Evolutionary conservation across 2,888 invertebrate genomes (phyloP).

Genomic region (Chloroclysta siterata): DNA sequence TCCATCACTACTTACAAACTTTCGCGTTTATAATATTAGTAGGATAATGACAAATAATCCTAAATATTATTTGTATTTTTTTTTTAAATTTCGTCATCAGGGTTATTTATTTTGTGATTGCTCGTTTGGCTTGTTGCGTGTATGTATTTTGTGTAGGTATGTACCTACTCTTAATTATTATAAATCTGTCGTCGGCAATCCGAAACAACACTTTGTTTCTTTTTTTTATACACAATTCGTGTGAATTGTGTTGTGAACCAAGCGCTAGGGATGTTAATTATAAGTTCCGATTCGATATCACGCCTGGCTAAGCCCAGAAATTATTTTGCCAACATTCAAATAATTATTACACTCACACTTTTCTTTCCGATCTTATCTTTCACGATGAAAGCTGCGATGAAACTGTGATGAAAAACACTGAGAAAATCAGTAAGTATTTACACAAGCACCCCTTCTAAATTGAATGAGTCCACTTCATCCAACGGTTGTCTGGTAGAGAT

Average conservation of each 20-base stretch:
- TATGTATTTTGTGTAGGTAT: constrained; percentile 50
- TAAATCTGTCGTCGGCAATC: constrained; percentile 76
- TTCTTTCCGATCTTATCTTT: not conserved
- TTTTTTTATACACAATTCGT: constrained; percentile 68
- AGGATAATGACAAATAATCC: not conserved
- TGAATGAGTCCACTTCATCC: no score
- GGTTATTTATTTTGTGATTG: not conserved
- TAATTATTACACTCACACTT: not conserved
- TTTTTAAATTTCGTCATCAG: no score
- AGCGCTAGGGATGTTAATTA: constrained; percentile 67
- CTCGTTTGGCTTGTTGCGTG: constrained; percentile 23
- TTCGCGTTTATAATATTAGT: no score
- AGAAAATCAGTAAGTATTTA: no score
- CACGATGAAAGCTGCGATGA: not conserved
- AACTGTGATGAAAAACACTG: no score
- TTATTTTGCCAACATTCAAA: not conserved
- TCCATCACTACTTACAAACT: no score
- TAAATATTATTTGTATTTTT: no score
- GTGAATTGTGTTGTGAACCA: constrained; percentile 50
- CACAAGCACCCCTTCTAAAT: no score
- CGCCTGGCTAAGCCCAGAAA: constrained; percentile 27
- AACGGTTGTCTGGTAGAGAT: no score
- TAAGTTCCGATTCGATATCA: constrained; percentile 50
- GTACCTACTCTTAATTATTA: constrained; percentile 70
- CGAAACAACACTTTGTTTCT: constrained; percentile 69